A percentile compares a stretch with the other conserved stretches of the same genome.
These are phyloP conservation scores for Nephrotoma appendiculata DNA, from an alignment of 2,888 invertebrate genomes.

Conservation along the genomic window DNA sequence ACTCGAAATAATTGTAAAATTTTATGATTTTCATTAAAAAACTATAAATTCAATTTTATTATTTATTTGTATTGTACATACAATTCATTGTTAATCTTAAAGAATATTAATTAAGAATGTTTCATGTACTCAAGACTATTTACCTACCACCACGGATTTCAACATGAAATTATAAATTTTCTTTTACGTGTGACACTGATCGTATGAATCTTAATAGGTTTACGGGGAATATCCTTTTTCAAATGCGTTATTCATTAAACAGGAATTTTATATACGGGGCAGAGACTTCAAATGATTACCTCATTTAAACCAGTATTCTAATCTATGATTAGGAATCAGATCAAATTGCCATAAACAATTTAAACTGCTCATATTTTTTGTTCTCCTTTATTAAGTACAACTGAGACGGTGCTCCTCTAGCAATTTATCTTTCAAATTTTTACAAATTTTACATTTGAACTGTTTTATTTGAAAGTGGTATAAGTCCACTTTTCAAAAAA, in stretches of 20 bases:
- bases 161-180: background rate
- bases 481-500: too few species aligned
- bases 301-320: too few species aligned
- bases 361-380: too few species aligned
- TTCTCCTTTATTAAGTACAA: too few species aligned
- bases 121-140: background rate
- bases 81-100: background rate
- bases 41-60: background rate
- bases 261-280: background rate
- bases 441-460: too few species aligned
- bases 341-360: too few species aligned
- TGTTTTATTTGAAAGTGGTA: too few species aligned
- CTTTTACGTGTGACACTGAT: background rate
- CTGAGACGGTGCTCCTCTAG: too few species aligned
- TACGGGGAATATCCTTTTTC: background rate
- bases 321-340: too few species aligned
- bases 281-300: background rate
- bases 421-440: too few species aligned
- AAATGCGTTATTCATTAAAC: background rate
- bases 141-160: background rate
- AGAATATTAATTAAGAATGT: background rate
- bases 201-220: background rate
- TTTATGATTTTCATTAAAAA: background rate
- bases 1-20: background rate
- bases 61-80: background rate